Evolutionary conservation across 2,888 invertebrate species (phyloP).

Genomic region (Xanthorhoe spadicearia): DNA sequence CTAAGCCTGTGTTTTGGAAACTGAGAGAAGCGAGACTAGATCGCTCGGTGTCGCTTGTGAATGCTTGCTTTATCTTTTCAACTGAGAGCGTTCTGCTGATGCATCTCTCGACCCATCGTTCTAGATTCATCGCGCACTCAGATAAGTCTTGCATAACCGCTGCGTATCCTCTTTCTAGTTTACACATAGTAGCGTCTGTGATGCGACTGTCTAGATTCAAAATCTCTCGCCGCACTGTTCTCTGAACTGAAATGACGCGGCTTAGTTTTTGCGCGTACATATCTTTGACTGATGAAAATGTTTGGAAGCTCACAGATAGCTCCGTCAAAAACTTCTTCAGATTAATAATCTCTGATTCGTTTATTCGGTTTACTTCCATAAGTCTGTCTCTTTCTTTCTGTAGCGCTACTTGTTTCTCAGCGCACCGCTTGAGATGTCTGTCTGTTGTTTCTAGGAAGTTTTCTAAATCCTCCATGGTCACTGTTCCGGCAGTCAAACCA

Average conservation of each 20-base stretch:
- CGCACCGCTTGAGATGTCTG: constrained; percentile 68
- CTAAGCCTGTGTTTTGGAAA: constrained; percentile 70
- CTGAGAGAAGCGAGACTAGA: constrained; percentile 56
- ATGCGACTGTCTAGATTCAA: constrained; percentile 65
- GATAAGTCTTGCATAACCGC: constrained; percentile 74
- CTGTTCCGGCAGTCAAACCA: constrained; percentile 64
- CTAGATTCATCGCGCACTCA: constrained; percentile 70
- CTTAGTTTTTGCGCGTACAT: constrained; percentile 72
- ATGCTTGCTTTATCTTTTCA: constrained; percentile 75
- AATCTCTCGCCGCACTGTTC: constrained; percentile 74
- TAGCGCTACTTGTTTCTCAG: constrained; percentile 68
- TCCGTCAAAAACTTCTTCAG: constrained; percentile 75
- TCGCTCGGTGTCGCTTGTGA: constrained; percentile 63
- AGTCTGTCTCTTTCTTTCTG: constrained; percentile 75
- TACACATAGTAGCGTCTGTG: constrained; percentile 62
- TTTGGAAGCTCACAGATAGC: constrained; percentile 70
- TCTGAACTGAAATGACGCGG: constrained; percentile 67
- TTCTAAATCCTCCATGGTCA: constrained; percentile 78
- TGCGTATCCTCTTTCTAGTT: constrained; percentile 70
- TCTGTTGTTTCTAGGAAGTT: constrained; percentile 79
- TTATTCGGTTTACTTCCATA: constrained; percentile 70
- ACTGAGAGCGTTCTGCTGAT: constrained; percentile 64
- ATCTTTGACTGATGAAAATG: constrained; percentile 71
- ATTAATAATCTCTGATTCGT: constrained; percentile 74
- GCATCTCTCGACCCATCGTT: constrained; percentile 74